Conservation (phyloP, 2,797 vertebrate genomes). For the Galaxias olidus region DNA sequence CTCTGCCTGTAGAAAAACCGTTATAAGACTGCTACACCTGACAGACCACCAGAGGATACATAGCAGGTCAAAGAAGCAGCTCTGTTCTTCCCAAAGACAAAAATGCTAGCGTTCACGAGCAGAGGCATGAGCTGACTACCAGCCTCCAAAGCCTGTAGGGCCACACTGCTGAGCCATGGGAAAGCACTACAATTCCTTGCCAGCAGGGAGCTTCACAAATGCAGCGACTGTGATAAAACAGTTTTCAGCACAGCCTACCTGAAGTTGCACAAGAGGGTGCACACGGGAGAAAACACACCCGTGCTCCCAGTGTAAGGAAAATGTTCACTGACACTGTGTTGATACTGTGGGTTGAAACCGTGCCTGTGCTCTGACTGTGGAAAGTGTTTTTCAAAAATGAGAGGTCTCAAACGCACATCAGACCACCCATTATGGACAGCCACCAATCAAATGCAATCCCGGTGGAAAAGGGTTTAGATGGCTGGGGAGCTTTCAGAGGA, state of each 20-base stretch:
- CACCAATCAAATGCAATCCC: background rate
- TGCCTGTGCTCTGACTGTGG: slow-evolving; percentile 3
- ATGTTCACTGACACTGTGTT: background rate
- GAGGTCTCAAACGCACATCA: background rate
- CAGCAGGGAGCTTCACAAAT: background rate
- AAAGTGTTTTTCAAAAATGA: background rate
- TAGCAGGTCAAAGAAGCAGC: too few species aligned
- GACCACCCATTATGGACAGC: background rate
- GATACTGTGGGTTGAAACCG: background rate
- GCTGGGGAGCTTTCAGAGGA: background rate
- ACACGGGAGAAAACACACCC: background rate
- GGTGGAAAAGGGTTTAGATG: slow-evolving; percentile 6
- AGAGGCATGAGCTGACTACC: background rate
- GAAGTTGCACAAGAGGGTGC: background rate
- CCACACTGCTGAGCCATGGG: background rate
- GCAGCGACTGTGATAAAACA: slow-evolving; percentile 3
- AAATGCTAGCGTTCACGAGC: background rate
- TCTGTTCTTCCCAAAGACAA: too few species aligned
- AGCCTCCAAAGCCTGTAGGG: too few species aligned
- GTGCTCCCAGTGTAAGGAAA: slow-evolving; percentile 12
- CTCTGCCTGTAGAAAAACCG: too few species aligned
- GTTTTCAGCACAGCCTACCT: background rate
- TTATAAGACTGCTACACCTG: too few species aligned
- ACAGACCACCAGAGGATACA: too few species aligned
- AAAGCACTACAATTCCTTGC: background rate